Conservation (phyloP, 1,140 invertebrate species). For the Andricus grossulariae region DNA sequence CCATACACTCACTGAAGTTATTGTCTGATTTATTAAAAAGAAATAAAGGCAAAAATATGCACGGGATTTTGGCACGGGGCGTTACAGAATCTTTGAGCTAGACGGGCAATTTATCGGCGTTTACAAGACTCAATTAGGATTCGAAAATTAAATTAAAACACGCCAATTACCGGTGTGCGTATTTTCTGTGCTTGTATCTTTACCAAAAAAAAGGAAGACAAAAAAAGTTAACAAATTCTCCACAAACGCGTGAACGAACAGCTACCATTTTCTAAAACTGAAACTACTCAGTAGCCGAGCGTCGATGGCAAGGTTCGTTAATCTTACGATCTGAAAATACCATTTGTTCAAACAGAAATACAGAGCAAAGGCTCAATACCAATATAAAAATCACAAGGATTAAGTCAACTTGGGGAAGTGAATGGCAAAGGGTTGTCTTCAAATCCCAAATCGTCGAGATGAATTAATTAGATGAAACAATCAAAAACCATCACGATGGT, state of each 20-base stretch:
- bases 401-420: slow-evolving; percentile 2
- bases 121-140: background rate
- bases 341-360: background rate
- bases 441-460: background rate
- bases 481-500: background rate
- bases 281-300: background rate
- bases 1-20: slow-evolving; percentile 28
- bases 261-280: background rate
- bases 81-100: background rate
- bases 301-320: background rate
- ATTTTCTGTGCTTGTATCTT: background rate
- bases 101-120: background rate
- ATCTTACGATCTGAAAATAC: slow-evolving; percentile 21
- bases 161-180: background rate
- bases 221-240: background rate
- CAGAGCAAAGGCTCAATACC: slow-evolving; percentile 17
- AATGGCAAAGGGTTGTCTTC: slow-evolving; percentile 6
- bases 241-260: background rate
- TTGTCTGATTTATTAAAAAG: slow-evolving; percentile 37
- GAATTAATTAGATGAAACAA: background rate
- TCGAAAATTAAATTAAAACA: background rate
- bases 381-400: slow-evolving; percentile 29
- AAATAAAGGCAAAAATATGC: slow-evolving; percentile 32
- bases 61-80: slow-evolving; percentile 33
- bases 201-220: background rate